A percentile compares a stretch with the other conserved stretches of the same genome.
Evolutionary conservation across 2,888 invertebrate species (phyloP).

Genomic region (Cryptus armator): DNA sequence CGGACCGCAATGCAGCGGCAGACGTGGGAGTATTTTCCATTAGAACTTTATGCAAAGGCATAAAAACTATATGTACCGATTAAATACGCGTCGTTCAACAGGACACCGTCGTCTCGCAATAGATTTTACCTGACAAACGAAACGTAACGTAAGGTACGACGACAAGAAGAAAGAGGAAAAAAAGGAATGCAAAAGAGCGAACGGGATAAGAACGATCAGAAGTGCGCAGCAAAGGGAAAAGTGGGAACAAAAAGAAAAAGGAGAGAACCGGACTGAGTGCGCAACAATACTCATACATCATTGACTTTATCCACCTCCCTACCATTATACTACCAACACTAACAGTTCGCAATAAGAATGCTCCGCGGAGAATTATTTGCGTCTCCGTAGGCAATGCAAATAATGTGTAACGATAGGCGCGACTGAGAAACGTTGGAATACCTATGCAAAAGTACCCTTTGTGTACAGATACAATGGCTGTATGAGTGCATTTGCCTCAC

Average conservation of each 20-base stretch:
- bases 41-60: neutral
- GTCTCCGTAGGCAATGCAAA: constrained; percentile 40
- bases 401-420: constrained; percentile 52
- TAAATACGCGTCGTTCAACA: neutral
- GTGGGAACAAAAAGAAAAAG: neutral
- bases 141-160: neutral
- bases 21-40: constrained; percentile 18
- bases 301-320: constrained; percentile 34
- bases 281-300: constrained; percentile 14
- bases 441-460: constrained; percentile 12
- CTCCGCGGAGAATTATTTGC: constrained; percentile 41
- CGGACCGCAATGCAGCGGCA: neutral
- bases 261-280: neutral
- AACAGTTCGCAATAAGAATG: neutral
- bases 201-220: neutral
- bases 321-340: constrained; percentile 10
- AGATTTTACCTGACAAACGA: neutral
- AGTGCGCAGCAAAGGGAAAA: neutral
- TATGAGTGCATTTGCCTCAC: neutral
- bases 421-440: constrained; percentile 2
- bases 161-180: neutral
- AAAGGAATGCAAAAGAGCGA: neutral
- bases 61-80: neutral
- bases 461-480: neutral
- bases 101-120: neutral